These are phyloP conservation scores for Xenopus borealis DNA, from an alignment of 2,113 vertebrate genomes.

Conservation along the genomic window DNA sequence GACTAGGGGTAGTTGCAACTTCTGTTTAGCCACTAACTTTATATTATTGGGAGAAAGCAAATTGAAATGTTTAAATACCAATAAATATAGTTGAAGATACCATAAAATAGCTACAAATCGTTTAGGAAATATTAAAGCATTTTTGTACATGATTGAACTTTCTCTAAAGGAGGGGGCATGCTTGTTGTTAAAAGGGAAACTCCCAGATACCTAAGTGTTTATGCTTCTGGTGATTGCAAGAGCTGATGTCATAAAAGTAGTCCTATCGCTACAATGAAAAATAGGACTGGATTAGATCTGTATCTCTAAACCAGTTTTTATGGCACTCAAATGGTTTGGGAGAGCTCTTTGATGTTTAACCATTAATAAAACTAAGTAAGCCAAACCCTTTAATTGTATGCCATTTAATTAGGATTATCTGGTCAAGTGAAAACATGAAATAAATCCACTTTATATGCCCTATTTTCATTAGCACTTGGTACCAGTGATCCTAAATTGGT, in stretches of 20 bases:
- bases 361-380: slow-evolving; percentile 59
- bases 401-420: slow-evolving; percentile 60
- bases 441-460: slow-evolving; percentile 67
- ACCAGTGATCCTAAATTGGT: slow-evolving; percentile 55
- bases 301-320: slow-evolving; percentile 68
- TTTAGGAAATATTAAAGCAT: too few species aligned
- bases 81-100: neutral
- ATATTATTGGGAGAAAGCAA: too few species aligned
- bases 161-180: too few species aligned
- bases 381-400: slow-evolving; percentile 59
- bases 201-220: slow-evolving; percentile 74
- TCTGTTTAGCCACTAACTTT: neutral
- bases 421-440: slow-evolving; percentile 70
- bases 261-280: slow-evolving; percentile 67
- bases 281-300: slow-evolving; percentile 64
- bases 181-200: slow-evolving; percentile 58
- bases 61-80: neutral
- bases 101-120: too few species aligned
- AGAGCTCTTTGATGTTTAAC: slow-evolving; percentile 76
- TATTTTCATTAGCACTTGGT: slow-evolving; percentile 59
- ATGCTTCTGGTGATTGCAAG: slow-evolving; percentile 80
- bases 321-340: slow-evolving; percentile 72
- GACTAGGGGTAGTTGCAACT: too few species aligned
- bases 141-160: too few species aligned
- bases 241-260: slow-evolving; percentile 77